phyloP scores from a whole-genome alignment of 2,888 invertebrate species.

The Heteromyza rotundicornis region DNA sequence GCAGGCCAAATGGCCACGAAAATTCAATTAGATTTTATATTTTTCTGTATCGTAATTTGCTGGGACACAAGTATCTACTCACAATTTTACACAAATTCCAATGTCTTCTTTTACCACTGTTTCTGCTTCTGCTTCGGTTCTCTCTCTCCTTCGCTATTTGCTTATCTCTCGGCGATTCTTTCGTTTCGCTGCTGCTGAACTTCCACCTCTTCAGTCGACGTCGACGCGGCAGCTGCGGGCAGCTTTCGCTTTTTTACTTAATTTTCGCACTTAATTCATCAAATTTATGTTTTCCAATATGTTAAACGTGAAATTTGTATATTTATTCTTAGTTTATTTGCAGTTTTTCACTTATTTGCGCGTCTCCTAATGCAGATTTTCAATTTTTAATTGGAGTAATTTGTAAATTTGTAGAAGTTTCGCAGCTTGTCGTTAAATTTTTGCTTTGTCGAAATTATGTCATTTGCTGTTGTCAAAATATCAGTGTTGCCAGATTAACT shows the following conservation, averaged over 20 bases:
- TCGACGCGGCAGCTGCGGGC: conserved; percentile 1
- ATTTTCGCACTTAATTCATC: conserved; percentile 9
- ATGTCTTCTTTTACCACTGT: conserved; percentile 48
- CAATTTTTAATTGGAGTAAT: no score
- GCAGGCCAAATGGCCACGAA: conserved; percentile 31
- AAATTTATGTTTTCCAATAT: no score
- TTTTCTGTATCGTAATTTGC: conserved; percentile 47
- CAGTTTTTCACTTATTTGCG: no score
- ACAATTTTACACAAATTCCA: conserved; percentile 49
- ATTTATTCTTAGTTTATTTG: no score
- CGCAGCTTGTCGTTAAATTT: no score
- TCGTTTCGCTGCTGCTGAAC: conserved; percentile 28
- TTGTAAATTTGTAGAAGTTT: no score
- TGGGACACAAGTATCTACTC: conserved; percentile 33
- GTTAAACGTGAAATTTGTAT: no score
- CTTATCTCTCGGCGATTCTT: not conserved
- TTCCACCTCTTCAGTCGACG: conserved; percentile 21
- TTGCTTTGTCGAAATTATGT: no score
- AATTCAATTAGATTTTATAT: conserved; percentile 37
- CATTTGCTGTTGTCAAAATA: no score
- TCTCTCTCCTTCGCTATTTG: conserved; percentile 6
- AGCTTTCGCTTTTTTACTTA: conserved; percentile 11
- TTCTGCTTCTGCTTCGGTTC: conserved; percentile 16
- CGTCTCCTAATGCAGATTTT: no score
- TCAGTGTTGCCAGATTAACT: no score